Evolutionary conservation across 2,113 vertebrate species (phyloP).

Genomic region (Cairina moschata): DNA sequence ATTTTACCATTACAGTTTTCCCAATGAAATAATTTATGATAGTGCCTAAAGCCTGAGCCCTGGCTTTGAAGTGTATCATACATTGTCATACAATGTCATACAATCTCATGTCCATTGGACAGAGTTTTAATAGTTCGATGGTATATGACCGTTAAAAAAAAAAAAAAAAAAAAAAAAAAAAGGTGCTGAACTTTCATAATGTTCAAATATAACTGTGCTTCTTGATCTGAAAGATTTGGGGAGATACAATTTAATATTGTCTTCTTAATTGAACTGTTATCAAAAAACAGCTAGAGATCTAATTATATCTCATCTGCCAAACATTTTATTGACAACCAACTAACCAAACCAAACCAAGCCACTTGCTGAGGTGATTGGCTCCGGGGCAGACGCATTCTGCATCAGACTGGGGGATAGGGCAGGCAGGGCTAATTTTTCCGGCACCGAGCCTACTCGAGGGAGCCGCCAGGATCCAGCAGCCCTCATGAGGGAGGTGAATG

Average conservation of each 20-base stretch:
- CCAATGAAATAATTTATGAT: not conserved
- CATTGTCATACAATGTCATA: not conserved
- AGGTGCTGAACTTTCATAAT: accelerated
- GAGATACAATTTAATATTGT: not conserved
- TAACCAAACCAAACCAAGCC: no score
- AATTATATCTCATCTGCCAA: not conserved
- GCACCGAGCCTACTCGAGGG: no score
- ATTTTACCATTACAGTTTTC: not conserved
- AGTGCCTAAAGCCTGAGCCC: not conserved
- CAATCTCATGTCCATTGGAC: not conserved
- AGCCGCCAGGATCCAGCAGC: no score
- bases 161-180: not conserved
- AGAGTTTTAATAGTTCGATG: not conserved
- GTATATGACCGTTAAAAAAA: not conserved
- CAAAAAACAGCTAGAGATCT: not conserved
- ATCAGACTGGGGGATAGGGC: no score
- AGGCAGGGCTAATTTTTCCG: no score
- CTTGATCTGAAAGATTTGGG: not conserved
- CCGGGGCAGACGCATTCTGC: no score
- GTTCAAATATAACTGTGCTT: not conserved
- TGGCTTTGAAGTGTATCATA: not conserved
- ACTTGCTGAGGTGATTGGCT: no score
- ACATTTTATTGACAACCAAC: no score
- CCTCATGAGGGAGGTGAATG: no score
- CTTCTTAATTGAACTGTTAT: not conserved